Evolutionary conservation across 2,888 invertebrate genomes (phyloP), one percentile per base, ranked within the genome.

Genomic region (Diaphora mendica): DNA sequence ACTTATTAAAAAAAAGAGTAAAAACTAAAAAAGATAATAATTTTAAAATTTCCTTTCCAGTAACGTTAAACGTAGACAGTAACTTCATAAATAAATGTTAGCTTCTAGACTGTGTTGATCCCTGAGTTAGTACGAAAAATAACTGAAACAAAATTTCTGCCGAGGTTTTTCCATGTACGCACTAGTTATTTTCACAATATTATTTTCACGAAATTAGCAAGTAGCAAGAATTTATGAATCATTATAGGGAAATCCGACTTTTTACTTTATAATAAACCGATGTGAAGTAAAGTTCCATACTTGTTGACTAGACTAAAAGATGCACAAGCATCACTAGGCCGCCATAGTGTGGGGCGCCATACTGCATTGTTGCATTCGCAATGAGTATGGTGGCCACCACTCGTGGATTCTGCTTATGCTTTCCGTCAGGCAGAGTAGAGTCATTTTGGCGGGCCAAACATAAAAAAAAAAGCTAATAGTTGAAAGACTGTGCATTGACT

Each of bases 51-150:
- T 8, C 8, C 51, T 23, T 23, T 55, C n/a, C 9, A 9, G 3
- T 51, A 23, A 23, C 7, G 7, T 55, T n/a, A n/a, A 9, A 23
- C 0, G 9, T n/a, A n/a, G 11, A n/a, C n/a, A 55, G 51, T 55
- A 48, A 20, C 7, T 55, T n/a, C 9, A 55, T 55, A 55, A 55
- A 55, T 55, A 55, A n/a, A 55, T 55, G 7, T 23, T n/a, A n/a
- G 51, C 23, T 5, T 55, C 51, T 55, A 9, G n/a, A n/a, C 51
- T 55, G 51, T 55, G n/a, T 55, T 55, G 51, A n/a, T 55, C 11
- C 11, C 11, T n/a, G 51, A 55, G n/a, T n/a, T 11, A 42, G 44
- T 44, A 72, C 51, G 71, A 75, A 75, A 74, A 76, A 81, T 73
- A 75, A 72, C 69, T 39, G 23, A 44, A 59, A 35, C 65, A 75